Percentiles rank a stretch among this genome's conserved stretches.
phyloP scores from a whole-genome alignment of 1,140 invertebrate species.

The Dreissena rostriformis region DNA sequence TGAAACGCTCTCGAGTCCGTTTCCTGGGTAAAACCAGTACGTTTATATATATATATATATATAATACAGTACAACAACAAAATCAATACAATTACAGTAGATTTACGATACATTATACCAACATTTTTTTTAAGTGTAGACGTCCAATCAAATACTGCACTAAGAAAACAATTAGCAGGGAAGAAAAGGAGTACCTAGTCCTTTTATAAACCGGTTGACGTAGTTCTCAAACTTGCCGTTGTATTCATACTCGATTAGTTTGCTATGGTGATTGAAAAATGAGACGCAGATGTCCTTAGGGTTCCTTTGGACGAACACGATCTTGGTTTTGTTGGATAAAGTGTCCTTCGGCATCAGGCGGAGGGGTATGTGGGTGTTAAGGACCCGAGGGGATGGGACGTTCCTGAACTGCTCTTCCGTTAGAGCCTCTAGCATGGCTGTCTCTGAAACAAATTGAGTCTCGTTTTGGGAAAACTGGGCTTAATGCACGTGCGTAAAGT shows the following conservation, averaged over 20 bases:
- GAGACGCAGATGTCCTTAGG: conserved; percentile 57
- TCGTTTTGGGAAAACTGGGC: too few relatives aligned
- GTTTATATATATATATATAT: too few relatives aligned
- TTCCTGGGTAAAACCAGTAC: too few relatives aligned
- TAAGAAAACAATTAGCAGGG: too few relatives aligned
- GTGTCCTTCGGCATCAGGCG: conserved; percentile 45
- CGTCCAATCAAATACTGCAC: too few relatives aligned
- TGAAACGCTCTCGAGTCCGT: too few relatives aligned
- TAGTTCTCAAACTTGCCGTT: conserved; percentile 48
- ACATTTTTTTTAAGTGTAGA: too few relatives aligned
- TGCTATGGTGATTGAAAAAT: conserved; percentile 53
- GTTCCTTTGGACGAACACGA: conserved; percentile 55
- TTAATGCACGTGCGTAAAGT: too few relatives aligned
- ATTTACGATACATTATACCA: too few relatives aligned
- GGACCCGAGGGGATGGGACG: conserved; percentile 51
- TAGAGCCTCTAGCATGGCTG: conserved; percentile 56
- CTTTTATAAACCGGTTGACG: conserved; percentile 42
- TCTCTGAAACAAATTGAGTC: conserved; percentile 14
- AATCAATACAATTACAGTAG: too few relatives aligned
- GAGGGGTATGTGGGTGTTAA: conserved; percentile 61
- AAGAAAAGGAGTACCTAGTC: conserved; percentile 29
- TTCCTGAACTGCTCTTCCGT: conserved; percentile 39
- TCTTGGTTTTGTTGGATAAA: conserved; percentile 44
- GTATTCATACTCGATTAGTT: conserved; percentile 44
- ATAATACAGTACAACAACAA: too few relatives aligned